Evolutionary conservation across 2,888 invertebrate species (phyloP), one percentile per base, ranked within the genome.

Genomic region (Folsomia manolachei): DNA sequence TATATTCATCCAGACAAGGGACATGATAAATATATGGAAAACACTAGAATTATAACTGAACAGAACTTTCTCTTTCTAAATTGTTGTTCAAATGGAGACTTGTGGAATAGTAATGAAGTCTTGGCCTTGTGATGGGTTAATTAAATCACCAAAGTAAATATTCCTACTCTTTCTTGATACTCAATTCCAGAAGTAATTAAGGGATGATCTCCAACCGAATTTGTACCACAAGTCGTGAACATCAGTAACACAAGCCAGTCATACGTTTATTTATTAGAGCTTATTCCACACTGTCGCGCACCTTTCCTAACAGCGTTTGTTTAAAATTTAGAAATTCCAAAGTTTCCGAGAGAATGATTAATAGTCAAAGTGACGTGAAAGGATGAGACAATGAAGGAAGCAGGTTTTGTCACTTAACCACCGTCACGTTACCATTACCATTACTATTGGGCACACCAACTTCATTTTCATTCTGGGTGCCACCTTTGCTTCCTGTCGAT

Each of bases 1-100:
- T 11, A 60, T 60, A 82, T 85, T 87, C 85, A 84, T 87, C 86
- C 86, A 86, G 83, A 85, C 84, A 27, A 86, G 81, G 11, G 86
- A 85, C 85, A 86, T 86, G 51, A 66, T 75, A 64, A 24, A 19
- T n/a, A n/a, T n/a, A n/a, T n/a, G n/a, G n/a, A n/a, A n/a, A n/a
- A n/a, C n/a, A n/a, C n/a, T n/a, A n/a, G n/a, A n/a, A n/a, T n/a
- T n/a, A n/a, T n/a, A n/a, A n/a, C n/a, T n/a, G n/a, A n/a, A n/a
- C n/a, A n/a, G n/a, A n/a, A n/a, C n/a, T n/a, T n/a, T n/a, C n/a
- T n/a, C n/a, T n/a, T n/a, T n/a, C n/a, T n/a, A n/a, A n/a, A n/a
- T n/a, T n/a, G n/a, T n/a, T n/a, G n/a, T n/a, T n/a, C n/a, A n/a
- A n/a, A n/a, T n/a, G 7, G 39, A 4, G 39, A 39, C 39, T 39